phyloP scores from a whole-genome alignment of 2,113 vertebrate species.

The Oostethus manadensis region DNA sequence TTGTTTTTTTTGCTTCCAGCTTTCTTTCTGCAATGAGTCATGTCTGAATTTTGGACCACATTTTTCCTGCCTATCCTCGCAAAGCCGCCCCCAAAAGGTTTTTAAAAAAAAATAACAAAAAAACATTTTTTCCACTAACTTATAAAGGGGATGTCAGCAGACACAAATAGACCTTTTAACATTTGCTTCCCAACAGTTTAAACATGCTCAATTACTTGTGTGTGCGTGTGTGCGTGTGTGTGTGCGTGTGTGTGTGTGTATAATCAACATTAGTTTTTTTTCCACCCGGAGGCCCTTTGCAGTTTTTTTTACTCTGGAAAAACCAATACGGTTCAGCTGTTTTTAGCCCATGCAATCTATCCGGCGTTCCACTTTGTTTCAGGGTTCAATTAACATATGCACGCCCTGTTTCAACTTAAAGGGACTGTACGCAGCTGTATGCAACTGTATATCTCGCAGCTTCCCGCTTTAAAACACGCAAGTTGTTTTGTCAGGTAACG shows the following conservation, averaged over 20 bases:
- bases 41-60: conserved; percentile 35
- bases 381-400: conserved; percentile 14
- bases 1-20: conserved; percentile 36
- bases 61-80: conserved; percentile 25
- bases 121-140: background rate
- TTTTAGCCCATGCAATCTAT: conserved; percentile 40
- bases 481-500: too few relatives aligned
- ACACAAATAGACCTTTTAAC: conserved; percentile 1
- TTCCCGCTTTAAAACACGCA: too few relatives aligned
- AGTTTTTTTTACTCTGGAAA: conserved; percentile 52
- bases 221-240: background rate
- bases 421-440: too few relatives aligned
- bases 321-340: conserved; percentile 46
- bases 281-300: conserved; percentile 28
- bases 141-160: conserved; percentile 1
- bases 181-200: conserved; percentile 11
- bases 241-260: background rate
- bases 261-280: conserved; percentile 40
- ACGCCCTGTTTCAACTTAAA: background rate
- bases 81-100: background rate
- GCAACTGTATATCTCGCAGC: too few relatives aligned
- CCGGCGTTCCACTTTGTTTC: conserved; percentile 36
- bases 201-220: conserved; percentile 30
- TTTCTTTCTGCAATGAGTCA: conserved; percentile 39
- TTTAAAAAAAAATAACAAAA: too few relatives aligned